Conservation (phyloP, 2,797 vertebrate species). For the Scyliorhinus canicula region DNA sequence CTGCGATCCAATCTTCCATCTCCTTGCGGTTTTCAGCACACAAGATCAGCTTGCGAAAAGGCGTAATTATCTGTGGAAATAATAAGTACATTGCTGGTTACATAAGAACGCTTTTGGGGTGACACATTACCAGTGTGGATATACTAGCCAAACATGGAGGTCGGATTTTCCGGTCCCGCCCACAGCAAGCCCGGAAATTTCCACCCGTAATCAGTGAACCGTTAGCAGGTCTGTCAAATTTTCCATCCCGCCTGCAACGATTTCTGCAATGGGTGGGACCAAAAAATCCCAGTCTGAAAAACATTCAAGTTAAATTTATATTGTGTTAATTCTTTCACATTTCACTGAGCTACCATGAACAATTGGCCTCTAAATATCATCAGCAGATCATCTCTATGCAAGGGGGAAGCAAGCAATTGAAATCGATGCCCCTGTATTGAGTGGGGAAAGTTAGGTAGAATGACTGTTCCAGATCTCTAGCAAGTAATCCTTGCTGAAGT, state of each 20-base stretch:
- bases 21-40: constrained; percentile 96
- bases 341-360: not conserved
- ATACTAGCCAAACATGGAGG: not conserved
- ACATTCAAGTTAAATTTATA: not conserved
- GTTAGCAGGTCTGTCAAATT: no score
- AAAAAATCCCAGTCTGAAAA: rapidly evolving
- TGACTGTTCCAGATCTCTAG: not conserved
- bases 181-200: no score
- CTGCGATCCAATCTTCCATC: constrained; percentile 98
- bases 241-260: no score
- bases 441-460: not conserved
- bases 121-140: not conserved
- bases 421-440: no score
- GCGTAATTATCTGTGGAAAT: constrained; percentile 78
- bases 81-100: constrained; percentile 22
- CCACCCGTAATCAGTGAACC: no score
- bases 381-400: not conserved
- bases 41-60: constrained; percentile 83
- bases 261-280: no score
- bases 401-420: not conserved
- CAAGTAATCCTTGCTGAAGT: not conserved
- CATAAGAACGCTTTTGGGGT: not conserved
- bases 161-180: no score
- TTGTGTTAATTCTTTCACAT: not conserved
- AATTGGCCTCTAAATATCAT: not conserved